Evolutionary conservation across 2,797 vertebrate genomes (phyloP), one percentile per base, ranked within the genome.

Genomic region (Nyctibius grandis): DNA sequence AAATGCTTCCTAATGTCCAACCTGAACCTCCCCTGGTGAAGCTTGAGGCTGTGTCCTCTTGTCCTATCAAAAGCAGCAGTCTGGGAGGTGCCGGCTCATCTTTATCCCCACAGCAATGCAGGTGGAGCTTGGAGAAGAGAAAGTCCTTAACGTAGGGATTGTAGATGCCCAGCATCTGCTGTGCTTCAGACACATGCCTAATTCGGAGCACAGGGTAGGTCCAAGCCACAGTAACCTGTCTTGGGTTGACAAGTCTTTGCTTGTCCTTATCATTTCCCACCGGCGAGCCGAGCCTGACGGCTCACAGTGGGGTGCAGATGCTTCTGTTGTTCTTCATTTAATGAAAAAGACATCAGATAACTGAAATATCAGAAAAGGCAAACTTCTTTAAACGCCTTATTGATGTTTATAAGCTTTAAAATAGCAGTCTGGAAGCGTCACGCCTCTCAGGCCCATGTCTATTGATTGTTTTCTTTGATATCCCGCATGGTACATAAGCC

Each of bases 241-340:
- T 4, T 44, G 48, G 28, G 6, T 23, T 38, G 29, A 31, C 50
- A 45, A 42, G 34, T 54, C 13, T 50, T 63, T 64, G 26, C 48
- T 79, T 40, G 73, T 87, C 53, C 23, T 33, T 3, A 2, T 23
- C 9, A 1, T 38, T 44, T 61, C 38, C 67, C 31, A 23, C 6
- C 1, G 2, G 13, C 0, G 1, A 88, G 40, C 16, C 3, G 5
- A 40, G 64, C 3, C 1, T 3, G 4, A 34, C n/a, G 56, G 23
- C 1, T 0, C n/a, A 6, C 19, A 5, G 56, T 8, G 42, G 33
- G 20, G 4, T 45, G 15, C 38, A 33, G 38, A 31, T 6, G 9
- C 18, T 44, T 48, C 69, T 42, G 45, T 12, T 70, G 9, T 19
- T 59, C 40, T 76, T 70, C 68, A 17, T 29, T 23, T 70, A 36